Evolutionary conservation across 2,888 invertebrate genomes (phyloP).

Genomic region (Tethea ocularis): DNA sequence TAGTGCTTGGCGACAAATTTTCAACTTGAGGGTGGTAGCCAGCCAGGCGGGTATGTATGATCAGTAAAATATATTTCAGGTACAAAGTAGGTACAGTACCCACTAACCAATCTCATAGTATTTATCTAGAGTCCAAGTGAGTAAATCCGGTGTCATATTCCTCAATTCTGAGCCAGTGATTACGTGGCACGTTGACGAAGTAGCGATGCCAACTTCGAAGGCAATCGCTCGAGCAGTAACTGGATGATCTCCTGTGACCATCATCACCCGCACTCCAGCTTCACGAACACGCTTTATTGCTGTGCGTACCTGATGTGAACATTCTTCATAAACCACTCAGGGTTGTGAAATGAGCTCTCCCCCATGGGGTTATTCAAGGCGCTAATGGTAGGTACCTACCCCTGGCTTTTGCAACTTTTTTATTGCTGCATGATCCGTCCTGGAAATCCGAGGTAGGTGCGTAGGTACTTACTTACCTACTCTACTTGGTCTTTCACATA

Average conservation of each 20-base stretch:
- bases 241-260: constrained; percentile 94
- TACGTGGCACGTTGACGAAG: constrained; percentile 80
- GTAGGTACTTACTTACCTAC: too few relatives aligned
- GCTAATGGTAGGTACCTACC: too few relatives aligned
- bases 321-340: too few relatives aligned
- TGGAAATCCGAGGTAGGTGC: too few relatives aligned
- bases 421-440: too few relatives aligned
- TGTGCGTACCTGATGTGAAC: constrained; percentile 50
- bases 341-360: too few relatives aligned
- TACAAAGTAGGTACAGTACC: not conserved
- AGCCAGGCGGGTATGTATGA: not conserved
- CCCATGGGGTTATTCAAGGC: too few relatives aligned
- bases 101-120: constrained; percentile 71
- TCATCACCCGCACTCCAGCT: constrained; percentile 91
- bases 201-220: constrained; percentile 88
- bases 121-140: constrained; percentile 78
- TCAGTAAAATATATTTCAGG: too few relatives aligned
- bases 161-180: constrained; percentile 83
- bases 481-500: too few relatives aligned
- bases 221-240: constrained; percentile 91
- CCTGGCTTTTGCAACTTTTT: too few relatives aligned
- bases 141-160: constrained; percentile 79
- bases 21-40: too few relatives aligned
- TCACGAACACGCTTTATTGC: constrained; percentile 87
- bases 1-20: too few relatives aligned